phyloP scores from a whole-genome alignment of 1,140 invertebrate species.

The Pantala flavescens region DNA sequence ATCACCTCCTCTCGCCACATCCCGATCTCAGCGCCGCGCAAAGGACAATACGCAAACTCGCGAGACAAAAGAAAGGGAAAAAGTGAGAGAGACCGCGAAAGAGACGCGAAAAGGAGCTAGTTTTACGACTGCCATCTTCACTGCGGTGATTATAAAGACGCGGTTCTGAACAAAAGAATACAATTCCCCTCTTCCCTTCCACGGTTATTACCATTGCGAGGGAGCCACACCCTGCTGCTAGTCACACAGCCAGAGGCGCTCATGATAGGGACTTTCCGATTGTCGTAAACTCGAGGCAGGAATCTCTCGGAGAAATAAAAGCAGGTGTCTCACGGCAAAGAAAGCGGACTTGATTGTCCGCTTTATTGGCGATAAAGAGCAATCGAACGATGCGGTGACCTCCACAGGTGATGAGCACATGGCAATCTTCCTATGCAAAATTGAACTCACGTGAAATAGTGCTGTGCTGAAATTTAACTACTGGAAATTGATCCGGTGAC shows the following conservation, averaged over 20 bases:
- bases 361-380: too few species aligned
- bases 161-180: neutral
- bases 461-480: too few species aligned
- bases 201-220: neutral
- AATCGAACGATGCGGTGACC: too few species aligned
- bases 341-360: too few species aligned
- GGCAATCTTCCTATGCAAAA: too few species aligned
- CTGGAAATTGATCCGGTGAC: too few species aligned
- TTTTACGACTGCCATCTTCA: neutral
- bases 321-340: too few species aligned
- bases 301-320: too few species aligned
- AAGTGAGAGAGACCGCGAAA: neutral
- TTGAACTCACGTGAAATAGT: too few species aligned
- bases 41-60: neutral
- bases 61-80: neutral
- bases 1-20: too few species aligned
- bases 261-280: neutral
- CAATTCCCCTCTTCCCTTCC: neutral
- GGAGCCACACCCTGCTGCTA: neutral
- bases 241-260: neutral
- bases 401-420: too few species aligned
- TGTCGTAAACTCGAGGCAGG: neutral
- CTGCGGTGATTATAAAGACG: neutral
- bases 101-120: neutral
- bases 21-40: too few species aligned